phyloP scores from a whole-genome alignment of 2,113 vertebrate species.

The Petroica traversi region DNA sequence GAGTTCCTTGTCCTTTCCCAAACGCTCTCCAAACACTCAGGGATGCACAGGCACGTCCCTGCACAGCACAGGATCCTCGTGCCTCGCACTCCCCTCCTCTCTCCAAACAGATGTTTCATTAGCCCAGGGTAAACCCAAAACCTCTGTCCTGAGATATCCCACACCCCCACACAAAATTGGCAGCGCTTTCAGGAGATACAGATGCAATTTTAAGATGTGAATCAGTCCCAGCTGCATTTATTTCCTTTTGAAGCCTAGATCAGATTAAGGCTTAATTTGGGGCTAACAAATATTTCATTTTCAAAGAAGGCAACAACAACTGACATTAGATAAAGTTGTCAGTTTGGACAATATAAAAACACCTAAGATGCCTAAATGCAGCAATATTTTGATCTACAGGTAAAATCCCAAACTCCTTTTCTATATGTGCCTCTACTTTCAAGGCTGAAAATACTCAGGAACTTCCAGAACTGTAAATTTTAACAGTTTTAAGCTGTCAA shows the following conservation, averaged over 20 bases:
- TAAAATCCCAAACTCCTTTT: neutral
- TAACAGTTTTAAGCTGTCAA: neutral
- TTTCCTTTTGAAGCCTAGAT: neutral
- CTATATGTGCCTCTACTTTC: neutral
- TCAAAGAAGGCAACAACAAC: neutral
- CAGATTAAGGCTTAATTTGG: neutral
- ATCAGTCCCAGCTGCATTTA: neutral
- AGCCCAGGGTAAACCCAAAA: too few species aligned
- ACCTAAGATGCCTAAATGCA: neutral
- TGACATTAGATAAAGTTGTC: neutral
- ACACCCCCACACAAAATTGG: rapidly evolving
- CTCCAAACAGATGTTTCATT: neutral
- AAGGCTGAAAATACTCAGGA: neutral
- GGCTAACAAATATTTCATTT: neutral
- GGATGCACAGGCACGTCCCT: neutral
- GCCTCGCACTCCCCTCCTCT: neutral
- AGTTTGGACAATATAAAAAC: neutral
- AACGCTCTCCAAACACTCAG: neutral
- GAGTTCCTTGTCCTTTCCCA: neutral
- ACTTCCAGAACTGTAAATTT: neutral
- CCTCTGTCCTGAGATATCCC: neutral
- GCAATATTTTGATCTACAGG: neutral
- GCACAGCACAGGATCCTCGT: neutral
- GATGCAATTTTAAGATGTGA: neutral
- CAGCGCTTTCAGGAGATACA: neutral